Conservation (phyloP, 1,140 invertebrate species). For the Zaprionus capensis region DNA sequence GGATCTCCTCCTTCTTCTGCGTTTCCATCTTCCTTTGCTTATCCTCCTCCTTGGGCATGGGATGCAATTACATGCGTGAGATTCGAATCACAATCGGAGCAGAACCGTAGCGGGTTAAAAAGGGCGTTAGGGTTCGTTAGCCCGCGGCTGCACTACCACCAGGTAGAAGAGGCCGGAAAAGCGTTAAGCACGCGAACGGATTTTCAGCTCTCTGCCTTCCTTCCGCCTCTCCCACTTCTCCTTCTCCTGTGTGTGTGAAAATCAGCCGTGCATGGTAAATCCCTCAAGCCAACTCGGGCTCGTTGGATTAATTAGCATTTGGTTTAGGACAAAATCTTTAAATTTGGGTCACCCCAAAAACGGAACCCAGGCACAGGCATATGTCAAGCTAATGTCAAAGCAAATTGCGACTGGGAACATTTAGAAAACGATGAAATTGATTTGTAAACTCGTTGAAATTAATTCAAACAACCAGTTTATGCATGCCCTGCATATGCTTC, state of each 20-base stretch:
- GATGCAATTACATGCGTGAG: constrained; percentile 76
- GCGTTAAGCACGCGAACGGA: constrained; percentile 41
- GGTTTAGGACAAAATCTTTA: constrained; percentile 44
- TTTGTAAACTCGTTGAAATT: constrained; percentile 27
- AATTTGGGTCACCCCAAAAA: constrained; percentile 48
- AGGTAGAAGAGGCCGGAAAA: constrained; percentile 33
- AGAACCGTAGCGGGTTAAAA: constrained; percentile 47
- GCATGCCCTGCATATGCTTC: background rate
- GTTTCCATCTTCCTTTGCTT: no score
- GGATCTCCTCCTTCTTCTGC: background rate
- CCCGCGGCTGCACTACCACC: constrained; percentile 8
- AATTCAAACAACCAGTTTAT: background rate
- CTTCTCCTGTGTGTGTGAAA: constrained; percentile 50
- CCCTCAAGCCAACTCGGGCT: constrained; percentile 27
- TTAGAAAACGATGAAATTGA: constrained; percentile 45
- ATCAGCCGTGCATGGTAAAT: constrained; percentile 67
- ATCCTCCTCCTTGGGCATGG: background rate
- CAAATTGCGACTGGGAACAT: constrained; percentile 48
- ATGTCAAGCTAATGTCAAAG: constrained; percentile 78
- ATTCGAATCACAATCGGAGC: constrained; percentile 62
- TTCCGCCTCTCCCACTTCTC: background rate
- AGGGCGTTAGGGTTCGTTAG: constrained; percentile 23
- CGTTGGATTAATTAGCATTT: constrained; percentile 79
- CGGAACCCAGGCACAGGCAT: constrained; percentile 37
- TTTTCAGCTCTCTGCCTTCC: background rate